A percentile compares a stretch with the other conserved stretches of the same genome.
phyloP scores from a whole-genome alignment of 2,113 vertebrate genomes.

The Falco punctatus region DNA sequence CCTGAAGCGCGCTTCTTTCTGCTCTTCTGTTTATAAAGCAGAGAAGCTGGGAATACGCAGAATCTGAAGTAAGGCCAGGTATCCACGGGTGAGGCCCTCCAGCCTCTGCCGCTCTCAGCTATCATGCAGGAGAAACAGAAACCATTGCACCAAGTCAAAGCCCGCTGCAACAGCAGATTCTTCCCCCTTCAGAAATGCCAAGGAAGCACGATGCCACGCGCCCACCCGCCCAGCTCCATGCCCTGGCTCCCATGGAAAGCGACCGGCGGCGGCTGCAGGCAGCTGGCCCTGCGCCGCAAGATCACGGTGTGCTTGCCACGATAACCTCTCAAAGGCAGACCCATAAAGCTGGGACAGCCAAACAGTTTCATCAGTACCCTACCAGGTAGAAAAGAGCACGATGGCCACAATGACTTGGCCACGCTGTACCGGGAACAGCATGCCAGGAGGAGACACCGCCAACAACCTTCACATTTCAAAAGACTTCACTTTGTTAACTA shows the following conservation, averaged over 20 bases:
- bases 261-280: background rate
- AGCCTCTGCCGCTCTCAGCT: background rate
- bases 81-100: background rate
- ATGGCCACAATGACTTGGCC: background rate
- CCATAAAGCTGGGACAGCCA: background rate
- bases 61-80: background rate
- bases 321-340: background rate
- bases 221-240: rapidly evolving
- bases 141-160: background rate
- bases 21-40: background rate
- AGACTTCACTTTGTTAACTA: background rate
- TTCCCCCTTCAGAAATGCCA: background rate
- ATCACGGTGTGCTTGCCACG: too few relatives aligned
- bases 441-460: background rate
- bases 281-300: rapidly evolving
- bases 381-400: background rate
- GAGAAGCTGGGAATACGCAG: background rate
- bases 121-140: background rate
- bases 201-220: background rate
- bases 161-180: background rate
- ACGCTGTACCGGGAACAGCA: background rate
- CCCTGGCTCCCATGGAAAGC: rapidly evolving
- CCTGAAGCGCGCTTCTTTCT: background rate
- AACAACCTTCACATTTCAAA: background rate
- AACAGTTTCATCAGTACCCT: too few relatives aligned